Evolutionary conservation across 2,797 vertebrate genomes (phyloP).

Genomic region (Ctenosaura bakeri): DNA sequence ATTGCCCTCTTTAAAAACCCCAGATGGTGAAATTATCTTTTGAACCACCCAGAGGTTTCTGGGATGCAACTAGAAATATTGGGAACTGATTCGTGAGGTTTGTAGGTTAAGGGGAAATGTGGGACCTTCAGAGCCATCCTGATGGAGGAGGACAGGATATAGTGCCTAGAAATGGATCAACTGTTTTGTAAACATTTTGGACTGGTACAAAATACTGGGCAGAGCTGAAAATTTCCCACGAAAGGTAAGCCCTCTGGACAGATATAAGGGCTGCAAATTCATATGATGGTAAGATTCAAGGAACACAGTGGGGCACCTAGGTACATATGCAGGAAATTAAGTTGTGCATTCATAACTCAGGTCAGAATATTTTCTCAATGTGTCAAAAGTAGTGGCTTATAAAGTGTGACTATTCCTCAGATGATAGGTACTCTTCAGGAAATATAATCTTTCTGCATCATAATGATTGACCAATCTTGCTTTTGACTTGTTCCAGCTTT

Average conservation of each 20-base stretch:
- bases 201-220: background rate
- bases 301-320: background rate
- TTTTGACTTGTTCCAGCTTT: background rate
- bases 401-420: background rate
- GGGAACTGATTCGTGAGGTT: too few species aligned
- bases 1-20: too few species aligned
- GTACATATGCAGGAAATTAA: background rate
- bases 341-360: background rate
- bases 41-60: too few species aligned
- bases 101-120: too few species aligned
- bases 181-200: background rate
- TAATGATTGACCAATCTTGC: background rate
- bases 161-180: background rate
- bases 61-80: too few species aligned
- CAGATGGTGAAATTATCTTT: too few species aligned
- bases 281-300: background rate
- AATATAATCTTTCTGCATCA: background rate
- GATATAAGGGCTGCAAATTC: background rate
- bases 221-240: background rate
- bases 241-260: background rate
- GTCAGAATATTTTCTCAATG: background rate
- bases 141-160: background rate
- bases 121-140: too few species aligned
- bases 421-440: background rate
- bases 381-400: background rate